These are phyloP conservation scores for Stomorhina lunata DNA, from an alignment of 2,888 invertebrate species.

Conservation along the genomic window DNA sequence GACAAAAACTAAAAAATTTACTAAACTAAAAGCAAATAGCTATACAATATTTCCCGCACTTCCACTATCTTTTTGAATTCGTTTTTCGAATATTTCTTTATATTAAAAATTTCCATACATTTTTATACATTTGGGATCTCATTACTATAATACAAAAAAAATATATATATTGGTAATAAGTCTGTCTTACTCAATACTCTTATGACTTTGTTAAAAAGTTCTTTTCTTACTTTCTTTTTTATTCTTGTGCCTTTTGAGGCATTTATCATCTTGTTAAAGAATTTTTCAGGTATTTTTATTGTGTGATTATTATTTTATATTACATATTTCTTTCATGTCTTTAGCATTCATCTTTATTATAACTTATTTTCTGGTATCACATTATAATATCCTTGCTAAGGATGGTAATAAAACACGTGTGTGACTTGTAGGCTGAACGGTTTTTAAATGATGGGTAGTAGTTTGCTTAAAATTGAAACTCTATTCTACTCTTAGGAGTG, in stretches of 20 bases:
- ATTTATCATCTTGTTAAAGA: background rate
- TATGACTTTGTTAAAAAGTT: background rate
- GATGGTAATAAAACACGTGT: conserved; percentile 43
- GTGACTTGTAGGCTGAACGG: no score
- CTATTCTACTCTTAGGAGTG: no score
- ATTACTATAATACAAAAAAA: conserved; percentile 1
- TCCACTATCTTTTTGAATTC: no score
- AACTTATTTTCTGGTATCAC: background rate
- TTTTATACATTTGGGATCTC: conserved; percentile 43
- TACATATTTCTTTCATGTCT: background rate
- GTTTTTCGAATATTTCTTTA: no score
- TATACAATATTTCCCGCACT: no score
- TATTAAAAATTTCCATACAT: conserved; percentile 6
- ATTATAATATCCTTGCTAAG: conserved; percentile 22
- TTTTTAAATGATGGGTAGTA: no score
- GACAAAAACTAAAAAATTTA: no score
- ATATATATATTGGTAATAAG: background rate
- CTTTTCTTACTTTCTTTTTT: background rate
- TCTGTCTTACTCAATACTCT: background rate
- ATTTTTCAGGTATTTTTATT: background rate
- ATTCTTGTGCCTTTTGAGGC: no score
- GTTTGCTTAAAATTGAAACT: no score
- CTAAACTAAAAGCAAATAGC: no score
- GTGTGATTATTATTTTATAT: background rate
- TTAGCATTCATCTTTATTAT: background rate